Evolutionary conservation across 2,113 vertebrate genomes (phyloP), one percentile per base, ranked within the genome.

Genomic region (Neodon shergylaensis): DNA sequence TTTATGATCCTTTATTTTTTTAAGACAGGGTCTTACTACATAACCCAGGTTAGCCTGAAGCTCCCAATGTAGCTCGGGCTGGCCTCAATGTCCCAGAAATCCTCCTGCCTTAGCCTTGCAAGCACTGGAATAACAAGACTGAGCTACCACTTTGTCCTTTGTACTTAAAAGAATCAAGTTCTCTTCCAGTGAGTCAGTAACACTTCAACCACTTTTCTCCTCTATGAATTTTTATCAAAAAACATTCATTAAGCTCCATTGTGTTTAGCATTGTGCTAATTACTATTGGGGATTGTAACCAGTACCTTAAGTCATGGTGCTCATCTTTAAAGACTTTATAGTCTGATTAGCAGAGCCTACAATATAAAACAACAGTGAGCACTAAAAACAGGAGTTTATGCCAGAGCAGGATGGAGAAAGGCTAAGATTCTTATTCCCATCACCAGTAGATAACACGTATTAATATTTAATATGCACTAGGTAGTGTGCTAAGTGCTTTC

Each of bases 191-290:
- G 49, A 83, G n/a, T 89, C 61, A 90, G 54, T 72, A 92, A 93
- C 91, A 88, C 52, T 10, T 86, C 47, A 42, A 36, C 77, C 31
- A 77, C 68, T 47, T 92, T 96, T 91, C 31, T 7, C 52, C 44
- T 94, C 36, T 91, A 42, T 94, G 47, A 78, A 74, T 36, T 47
- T 89, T 94, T 92, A 84, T 90, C 82, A 58, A 85, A 77, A 96
- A 42, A 4, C 68, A 39, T 85, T 92, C 77, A 49, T 63, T 92
- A 92, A 97, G 52, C 28, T 85, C 28, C 26, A 33, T 54, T 91
- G 17, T 88, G 28, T 79, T 94, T 92, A 91, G 19, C 84, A 87
- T 90, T 78, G 47, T 96, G 65, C n/a, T 82, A 68, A 89, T 42
- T 91, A 54, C 76, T 94, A 14, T 6, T 72, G 78, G 78, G n/a